Conservation (phyloP, 2,113 vertebrate species). For the Diadophis punctatus region DNA sequence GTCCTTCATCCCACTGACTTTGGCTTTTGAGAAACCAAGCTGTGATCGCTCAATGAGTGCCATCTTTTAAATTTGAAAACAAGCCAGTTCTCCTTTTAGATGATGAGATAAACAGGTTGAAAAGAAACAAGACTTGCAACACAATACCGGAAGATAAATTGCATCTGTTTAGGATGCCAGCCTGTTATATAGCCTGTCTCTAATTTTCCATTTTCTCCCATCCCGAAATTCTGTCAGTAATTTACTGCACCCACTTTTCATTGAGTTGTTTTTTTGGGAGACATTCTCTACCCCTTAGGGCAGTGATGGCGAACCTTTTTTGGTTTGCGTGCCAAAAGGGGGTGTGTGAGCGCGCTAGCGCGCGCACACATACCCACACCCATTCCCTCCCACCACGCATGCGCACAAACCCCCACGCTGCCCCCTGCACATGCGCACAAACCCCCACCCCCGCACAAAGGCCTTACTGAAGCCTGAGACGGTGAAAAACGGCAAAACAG, state of each 20-base stretch:
- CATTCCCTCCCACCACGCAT: too few species aligned
- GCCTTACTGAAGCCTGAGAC: too few species aligned
- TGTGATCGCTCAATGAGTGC: not conserved
- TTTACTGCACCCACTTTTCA: not conserved
- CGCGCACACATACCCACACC: too few species aligned
- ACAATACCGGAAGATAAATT: not conserved
- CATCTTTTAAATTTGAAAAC: not conserved
- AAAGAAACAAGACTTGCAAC: not conserved
- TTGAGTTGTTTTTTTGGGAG: not conserved
- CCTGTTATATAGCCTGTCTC: not conserved
- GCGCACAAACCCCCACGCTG: too few species aligned
- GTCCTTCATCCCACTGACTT: not conserved
- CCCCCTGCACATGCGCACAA: too few species aligned
- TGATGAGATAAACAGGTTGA: not conserved
- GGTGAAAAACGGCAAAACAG: too few species aligned
- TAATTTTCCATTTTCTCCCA: not conserved
- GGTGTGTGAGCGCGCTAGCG: too few species aligned
- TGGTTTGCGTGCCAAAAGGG: too few species aligned
- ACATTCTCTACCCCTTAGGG: not conserved
- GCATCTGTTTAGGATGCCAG: not conserved
- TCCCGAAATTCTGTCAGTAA: not conserved
- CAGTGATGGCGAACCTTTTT: too few species aligned
- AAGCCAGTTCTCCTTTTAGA: not conserved
- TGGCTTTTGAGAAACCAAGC: not conserved
- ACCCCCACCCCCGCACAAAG: too few species aligned